Base-by-base conservation (phyloP, 2,797 vertebrate genomes). In the Rhinella marina region DNA sequence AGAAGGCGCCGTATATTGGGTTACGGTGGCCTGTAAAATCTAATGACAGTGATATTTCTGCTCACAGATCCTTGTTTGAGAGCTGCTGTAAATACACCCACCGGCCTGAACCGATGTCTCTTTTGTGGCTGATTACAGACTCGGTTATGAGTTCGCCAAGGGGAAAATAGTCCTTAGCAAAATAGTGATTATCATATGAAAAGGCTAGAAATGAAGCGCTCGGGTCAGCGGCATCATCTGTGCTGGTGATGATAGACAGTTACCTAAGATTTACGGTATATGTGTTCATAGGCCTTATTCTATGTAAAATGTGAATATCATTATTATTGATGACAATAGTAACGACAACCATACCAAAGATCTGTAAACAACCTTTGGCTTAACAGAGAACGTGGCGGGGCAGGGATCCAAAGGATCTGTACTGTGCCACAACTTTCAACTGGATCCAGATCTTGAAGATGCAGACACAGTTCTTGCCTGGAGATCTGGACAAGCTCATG, bases 41-140 rank as follows among this genome's bases (percentile, higher is more conserved):
- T 89, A 89, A 89, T 79, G 84, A 86, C 88, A 68, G 88, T 83
- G 88, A 89, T 86, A 89, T 86, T 89, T 86, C 88, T 86, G 84
- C 85, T 86, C 85, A 72, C 85, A 84, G 88, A 89, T 62, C 79
- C 84, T 72, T 79, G 88, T 83, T 86, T 78, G 81, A 83, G 81
- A 84, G 85, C 50, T 64, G 84, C 84, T 62, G 85, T 89, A 89
- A 86, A 89, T 86, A 83, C 88, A 86, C 84, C 78, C 85, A 85
- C 73, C 82, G 64, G 88, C 80, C 85, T 86, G 80, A 83, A 86
- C 84, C 88, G 75, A 89, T 86, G 88, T 89, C 88, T 89, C 88
- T 86, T 89, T 86, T 89, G 88, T 89, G 80, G 81, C 84, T 86
- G 88, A 89, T 89, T 86, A 86, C 85, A 80, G 73, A 89, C 88